Percentiles rank a stretch among this genome's conserved stretches.
phyloP scores from a whole-genome alignment of 1,140 invertebrate genomes.

The Megalonaias nervosa region DNA sequence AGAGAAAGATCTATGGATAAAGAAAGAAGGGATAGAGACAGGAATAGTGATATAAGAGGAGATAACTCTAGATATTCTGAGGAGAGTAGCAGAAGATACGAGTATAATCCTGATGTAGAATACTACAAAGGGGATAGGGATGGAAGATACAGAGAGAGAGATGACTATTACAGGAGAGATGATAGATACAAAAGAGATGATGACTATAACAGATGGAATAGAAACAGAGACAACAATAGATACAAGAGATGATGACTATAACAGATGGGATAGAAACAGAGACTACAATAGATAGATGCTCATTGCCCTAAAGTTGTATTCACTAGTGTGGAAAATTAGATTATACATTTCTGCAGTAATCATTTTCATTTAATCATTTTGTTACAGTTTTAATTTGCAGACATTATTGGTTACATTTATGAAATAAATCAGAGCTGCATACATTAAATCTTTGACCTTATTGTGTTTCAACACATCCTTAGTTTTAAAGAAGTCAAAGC shows the following conservation, averaged over 20 bases:
- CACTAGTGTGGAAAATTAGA: too few relatives aligned
- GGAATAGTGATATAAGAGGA: constrained; percentile 12
- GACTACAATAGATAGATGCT: not conserved
- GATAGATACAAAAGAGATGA: constrained; percentile 4
- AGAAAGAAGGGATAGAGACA: constrained; percentile 24
- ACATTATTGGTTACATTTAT: too few relatives aligned
- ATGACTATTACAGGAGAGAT: constrained; percentile 1
- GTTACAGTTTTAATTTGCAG: too few relatives aligned
- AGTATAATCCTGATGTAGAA: too few relatives aligned
- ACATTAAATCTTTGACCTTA: too few relatives aligned
- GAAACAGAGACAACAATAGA: constrained; percentile 3
- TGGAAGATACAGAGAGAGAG: constrained; percentile 5
- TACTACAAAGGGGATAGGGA: constrained; percentile 1
- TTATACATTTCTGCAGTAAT: too few relatives aligned
- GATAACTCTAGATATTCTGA: constrained; percentile 11
- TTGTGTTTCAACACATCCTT: too few relatives aligned
- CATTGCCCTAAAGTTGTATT: too few relatives aligned
- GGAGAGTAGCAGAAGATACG: constrained; percentile 6
- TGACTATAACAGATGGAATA: constrained; percentile 9
- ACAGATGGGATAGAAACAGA: constrained; percentile 13
- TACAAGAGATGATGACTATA: constrained; percentile 7
- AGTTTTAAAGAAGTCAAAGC: too few relatives aligned
- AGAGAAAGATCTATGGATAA: constrained; percentile 29
- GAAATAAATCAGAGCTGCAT: too few relatives aligned
- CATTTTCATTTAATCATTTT: too few relatives aligned